Conservation (phyloP, 2,888 invertebrate genomes). For the Charanyca ferruginea region DNA sequence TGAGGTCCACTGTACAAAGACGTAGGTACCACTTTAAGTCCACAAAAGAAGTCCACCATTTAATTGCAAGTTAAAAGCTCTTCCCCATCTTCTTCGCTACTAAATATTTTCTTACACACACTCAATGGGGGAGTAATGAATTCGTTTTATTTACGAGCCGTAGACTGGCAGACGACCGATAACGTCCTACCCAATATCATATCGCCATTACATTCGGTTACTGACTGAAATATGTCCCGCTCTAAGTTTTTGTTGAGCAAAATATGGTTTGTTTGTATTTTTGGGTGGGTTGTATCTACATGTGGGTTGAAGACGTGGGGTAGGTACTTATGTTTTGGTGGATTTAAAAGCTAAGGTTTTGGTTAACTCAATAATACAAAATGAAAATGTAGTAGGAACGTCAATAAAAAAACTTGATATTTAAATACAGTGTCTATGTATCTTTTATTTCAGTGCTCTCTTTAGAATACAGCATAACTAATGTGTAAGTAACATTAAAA, state of each 20-base stretch:
- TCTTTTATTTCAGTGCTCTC: not conserved
- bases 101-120: conserved; percentile 79
- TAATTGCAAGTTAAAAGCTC: conserved; percentile 66
- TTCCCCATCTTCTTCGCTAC: conserved; percentile 72
- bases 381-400: too few relatives aligned
- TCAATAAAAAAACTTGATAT: too few relatives aligned
- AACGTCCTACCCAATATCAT: conserved; percentile 83
- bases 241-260: conserved; percentile 63
- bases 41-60: conserved; percentile 48
- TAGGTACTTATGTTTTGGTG: not conserved
- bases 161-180: conserved; percentile 82
- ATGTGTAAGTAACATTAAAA: conserved; percentile 2
- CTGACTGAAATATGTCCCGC: conserved; percentile 73
- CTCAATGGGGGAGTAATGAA: conserved; percentile 81
- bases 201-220: conserved; percentile 81
- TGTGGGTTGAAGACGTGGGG: conserved; percentile 6
- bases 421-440: not conserved
- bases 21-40: conserved; percentile 2
- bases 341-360: not conserved
- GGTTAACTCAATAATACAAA: not conserved
- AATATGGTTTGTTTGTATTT: conserved; percentile 61
- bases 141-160: conserved; percentile 83
- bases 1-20: conserved; percentile 8
- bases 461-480: not conserved
- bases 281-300: conserved; percentile 26